Evolutionary conservation across 2,797 vertebrate genomes (phyloP), one percentile per base, ranked within the genome.

Genomic region (Gymnothorax reevesii): DNA sequence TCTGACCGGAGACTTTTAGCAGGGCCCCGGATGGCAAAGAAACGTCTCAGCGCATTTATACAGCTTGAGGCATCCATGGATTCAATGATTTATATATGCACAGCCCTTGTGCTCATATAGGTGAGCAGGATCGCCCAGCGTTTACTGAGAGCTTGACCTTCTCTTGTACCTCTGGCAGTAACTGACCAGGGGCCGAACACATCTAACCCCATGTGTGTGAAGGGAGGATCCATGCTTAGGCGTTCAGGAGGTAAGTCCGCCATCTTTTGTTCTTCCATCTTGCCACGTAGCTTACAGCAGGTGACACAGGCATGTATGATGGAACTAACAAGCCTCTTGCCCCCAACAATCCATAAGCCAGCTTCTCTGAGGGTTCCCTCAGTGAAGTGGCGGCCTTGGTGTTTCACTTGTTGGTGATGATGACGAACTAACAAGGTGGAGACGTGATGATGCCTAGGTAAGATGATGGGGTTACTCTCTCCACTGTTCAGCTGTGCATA

Each of bases 381-480:
- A n/a, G n/a, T n/a, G n/a, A n/a, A n/a, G n/a, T n/a, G n/a, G n/a
- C n/a, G n/a, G n/a, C n/a, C n/a, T n/a, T n/a, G n/a, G n/a, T n/a
- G n/a, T n/a, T n/a, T n/a, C n/a, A n/a, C n/a, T n/a, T n/a, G n/a
- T n/a, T n/a, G n/a, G n/a, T n/a, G n/a, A n/a, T n/a, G n/a, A n/a
- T n/a, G n/a, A n/a, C n/a, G n/a, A 62, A 84, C 59, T 27, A 84
- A 42, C 13, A 62, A 20, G 5, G 60, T 84, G 27, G 83, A 84
- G 13, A 84, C 60, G 60, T 84, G n/a, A n/a, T n/a, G n/a, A n/a
- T n/a, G n/a, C n/a, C n/a, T n/a, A n/a, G n/a, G n/a, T n/a, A n/a
- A n/a, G 83, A 64, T 20, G 10, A 27, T 84, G 59, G 83, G 83
- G 33, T 64, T 62, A 25, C 66, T 84, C 60, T 84, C 83, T 6